Percentiles rank a stretch among this genome's conserved stretches.
Conservation (phyloP, 2,797 vertebrate species). For the Hylomyscus alleni region DNA sequence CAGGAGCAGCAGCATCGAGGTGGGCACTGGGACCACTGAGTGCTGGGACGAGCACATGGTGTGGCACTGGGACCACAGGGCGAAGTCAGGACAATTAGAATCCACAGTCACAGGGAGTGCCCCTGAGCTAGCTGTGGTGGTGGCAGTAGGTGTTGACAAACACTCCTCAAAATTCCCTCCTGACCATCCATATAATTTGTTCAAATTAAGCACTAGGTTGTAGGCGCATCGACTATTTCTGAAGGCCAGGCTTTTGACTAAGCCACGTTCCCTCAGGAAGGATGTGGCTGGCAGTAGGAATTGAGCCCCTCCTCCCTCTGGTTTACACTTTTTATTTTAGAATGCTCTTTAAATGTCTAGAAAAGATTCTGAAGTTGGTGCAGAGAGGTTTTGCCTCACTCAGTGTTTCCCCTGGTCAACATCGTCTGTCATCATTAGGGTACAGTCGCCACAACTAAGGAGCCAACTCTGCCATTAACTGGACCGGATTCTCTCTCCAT, state of each 20-base stretch:
- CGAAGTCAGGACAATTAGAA: neutral
- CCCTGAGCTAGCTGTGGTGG: neutral
- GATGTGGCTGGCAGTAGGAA: constrained; percentile 51
- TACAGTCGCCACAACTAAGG: neutral
- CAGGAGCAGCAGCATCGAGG: neutral
- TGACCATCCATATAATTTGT: constrained; percentile 19
- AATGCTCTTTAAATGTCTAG: constrained; percentile 24
- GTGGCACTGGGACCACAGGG: neutral
- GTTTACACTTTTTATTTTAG: constrained; percentile 45
- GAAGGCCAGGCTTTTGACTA: constrained; percentile 32
- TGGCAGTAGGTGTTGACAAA: constrained; percentile 29
- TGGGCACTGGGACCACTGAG: neutral
- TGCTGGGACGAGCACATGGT: neutral
- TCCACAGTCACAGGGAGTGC: neutral
- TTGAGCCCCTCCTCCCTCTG: neutral
- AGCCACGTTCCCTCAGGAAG: constrained; percentile 56
- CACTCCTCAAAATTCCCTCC: constrained; percentile 53
- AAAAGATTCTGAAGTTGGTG: constrained; percentile 1
- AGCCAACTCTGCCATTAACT: neutral
- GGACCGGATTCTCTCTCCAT: neutral
- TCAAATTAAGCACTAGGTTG: constrained; percentile 39
- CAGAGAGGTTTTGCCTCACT: neutral
- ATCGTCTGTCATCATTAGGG: neutral
- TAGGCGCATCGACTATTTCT: constrained; percentile 21
- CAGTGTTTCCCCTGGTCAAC: neutral